phyloP scores from a whole-genome alignment of 1,140 invertebrate genomes.

The Drosophila nikananu region DNA sequence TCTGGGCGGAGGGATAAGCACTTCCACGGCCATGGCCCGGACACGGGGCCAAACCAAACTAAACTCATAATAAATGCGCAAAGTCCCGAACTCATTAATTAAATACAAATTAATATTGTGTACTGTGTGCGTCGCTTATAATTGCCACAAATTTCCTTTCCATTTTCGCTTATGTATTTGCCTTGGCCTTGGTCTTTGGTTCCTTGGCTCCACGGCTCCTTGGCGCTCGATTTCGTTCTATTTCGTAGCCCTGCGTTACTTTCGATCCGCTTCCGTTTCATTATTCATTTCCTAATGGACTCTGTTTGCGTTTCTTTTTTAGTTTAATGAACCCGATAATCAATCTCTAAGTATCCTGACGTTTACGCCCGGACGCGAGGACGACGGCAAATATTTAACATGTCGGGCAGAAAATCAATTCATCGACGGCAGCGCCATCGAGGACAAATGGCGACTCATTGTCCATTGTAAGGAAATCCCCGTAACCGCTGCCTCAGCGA shows the following conservation, averaged over 20 bases:
- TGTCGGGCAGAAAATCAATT: slow-evolving; percentile 94
- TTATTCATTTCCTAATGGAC: slow-evolving; percentile 82
- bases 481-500: slow-evolving; percentile 14
- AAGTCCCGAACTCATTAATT: slow-evolving; percentile 59
- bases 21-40: not conserved
- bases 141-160: slow-evolving; percentile 75
- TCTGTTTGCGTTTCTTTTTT: slow-evolving; percentile 83
- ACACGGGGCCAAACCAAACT: slow-evolving; percentile 1
- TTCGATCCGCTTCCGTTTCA: slow-evolving; percentile 58
- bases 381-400: slow-evolving; percentile 94
- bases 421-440: slow-evolving; percentile 92
- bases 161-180: slow-evolving; percentile 39
- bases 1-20: slow-evolving; percentile 57
- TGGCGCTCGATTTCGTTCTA: slow-evolving; percentile 6
- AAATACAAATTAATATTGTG: slow-evolving; percentile 75
- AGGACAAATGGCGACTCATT: slow-evolving; percentile 92
- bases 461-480: slow-evolving; percentile 89
- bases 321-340: slow-evolving; percentile 93
- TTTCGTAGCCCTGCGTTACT: slow-evolving; percentile 26
- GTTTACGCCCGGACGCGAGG: slow-evolving; percentile 92
- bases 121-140: slow-evolving; percentile 61
- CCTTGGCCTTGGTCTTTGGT: slow-evolving; percentile 28
- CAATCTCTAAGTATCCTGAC: slow-evolving; percentile 93
- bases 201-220: not conserved
- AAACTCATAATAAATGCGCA: slow-evolving; percentile 49